phyloP scores from a whole-genome alignment of 2,797 vertebrate species.

The Bovichtus variegatus region DNA sequence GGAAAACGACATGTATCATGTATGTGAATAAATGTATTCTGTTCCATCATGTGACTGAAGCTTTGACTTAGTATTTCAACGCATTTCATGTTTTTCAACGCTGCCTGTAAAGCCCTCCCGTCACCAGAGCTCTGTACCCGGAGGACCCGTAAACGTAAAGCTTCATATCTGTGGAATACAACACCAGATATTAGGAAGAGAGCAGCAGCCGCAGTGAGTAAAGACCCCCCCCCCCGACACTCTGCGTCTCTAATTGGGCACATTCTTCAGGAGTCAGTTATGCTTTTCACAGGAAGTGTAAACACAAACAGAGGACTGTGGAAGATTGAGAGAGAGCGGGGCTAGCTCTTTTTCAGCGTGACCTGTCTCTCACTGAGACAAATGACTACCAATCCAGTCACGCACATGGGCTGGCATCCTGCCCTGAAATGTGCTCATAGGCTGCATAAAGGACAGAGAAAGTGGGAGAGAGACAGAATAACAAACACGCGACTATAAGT shows the following conservation, averaged over 20 bases:
- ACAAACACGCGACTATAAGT: conserved; percentile 10
- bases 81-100: conserved; percentile 16
- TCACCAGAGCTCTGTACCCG: conserved; percentile 19
- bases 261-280: conserved; percentile 78
- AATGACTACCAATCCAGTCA: conserved; percentile 68
- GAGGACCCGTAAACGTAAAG: conserved; percentile 11
- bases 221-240: not conserved
- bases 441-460: conserved; percentile 28
- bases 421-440: conserved; percentile 54
- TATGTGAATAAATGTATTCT: not conserved
- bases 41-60: conserved; percentile 2
- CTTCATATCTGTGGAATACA: conserved; percentile 32
- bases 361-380: conserved; percentile 63
- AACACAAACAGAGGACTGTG: conserved; percentile 72
- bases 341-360: conserved; percentile 42
- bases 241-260: conserved; percentile 65
- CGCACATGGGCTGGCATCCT: conserved; percentile 61
- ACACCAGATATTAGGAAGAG: conserved; percentile 33
- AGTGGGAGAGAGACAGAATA: conserved; percentile 15
- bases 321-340: conserved; percentile 23
- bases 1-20: not conserved
- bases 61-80: not conserved
- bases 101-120: not conserved
- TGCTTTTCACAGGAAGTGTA: conserved; percentile 76
- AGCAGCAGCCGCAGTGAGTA: conserved; percentile 14